phyloP scores from a whole-genome alignment of 2,888 invertebrate species.

The Blomia tropicalis region DNA sequence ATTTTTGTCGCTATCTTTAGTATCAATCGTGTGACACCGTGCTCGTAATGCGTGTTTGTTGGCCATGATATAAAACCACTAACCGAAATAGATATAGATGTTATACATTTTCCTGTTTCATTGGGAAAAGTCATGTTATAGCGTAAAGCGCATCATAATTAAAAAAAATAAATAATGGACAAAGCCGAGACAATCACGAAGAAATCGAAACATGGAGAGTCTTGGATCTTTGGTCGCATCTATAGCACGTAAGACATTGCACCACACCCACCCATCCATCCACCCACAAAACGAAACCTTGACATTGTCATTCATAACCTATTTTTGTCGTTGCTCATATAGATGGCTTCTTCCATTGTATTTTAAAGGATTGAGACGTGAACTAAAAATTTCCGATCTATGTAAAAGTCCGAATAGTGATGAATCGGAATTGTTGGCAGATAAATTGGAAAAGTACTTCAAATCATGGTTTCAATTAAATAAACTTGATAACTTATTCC shows the following conservation, averaged over 20 bases:
- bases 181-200: neutral
- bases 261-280: too few relatives aligned
- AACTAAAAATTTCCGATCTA: slow-evolving; percentile 55
- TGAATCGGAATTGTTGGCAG: slow-evolving; percentile 50
- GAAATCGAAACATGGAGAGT: neutral
- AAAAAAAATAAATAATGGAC: slow-evolving; percentile 1
- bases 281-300: too few relatives aligned
- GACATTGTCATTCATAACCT: neutral
- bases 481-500: neutral
- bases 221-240: neutral
- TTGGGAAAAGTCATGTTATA: too few relatives aligned
- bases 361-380: slow-evolving; percentile 53
- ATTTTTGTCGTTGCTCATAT: slow-evolving; percentile 19
- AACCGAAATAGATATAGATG: too few relatives aligned
- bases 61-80: too few relatives aligned
- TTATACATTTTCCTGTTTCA: too few relatives aligned
- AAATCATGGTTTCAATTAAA: too few relatives aligned
- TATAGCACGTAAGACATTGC: slow-evolving; percentile 5
- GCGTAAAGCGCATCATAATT: too few relatives aligned
- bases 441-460: slow-evolving; percentile 49
- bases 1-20: too few relatives aligned
- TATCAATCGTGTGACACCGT: too few relatives aligned
- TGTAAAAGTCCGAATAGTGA: slow-evolving; percentile 53
- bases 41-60: too few relatives aligned
- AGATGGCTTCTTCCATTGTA: slow-evolving; percentile 64